Evolutionary conservation across 2,888 invertebrate species (phyloP).

Genomic region (Apomyelois bistriatella): DNA sequence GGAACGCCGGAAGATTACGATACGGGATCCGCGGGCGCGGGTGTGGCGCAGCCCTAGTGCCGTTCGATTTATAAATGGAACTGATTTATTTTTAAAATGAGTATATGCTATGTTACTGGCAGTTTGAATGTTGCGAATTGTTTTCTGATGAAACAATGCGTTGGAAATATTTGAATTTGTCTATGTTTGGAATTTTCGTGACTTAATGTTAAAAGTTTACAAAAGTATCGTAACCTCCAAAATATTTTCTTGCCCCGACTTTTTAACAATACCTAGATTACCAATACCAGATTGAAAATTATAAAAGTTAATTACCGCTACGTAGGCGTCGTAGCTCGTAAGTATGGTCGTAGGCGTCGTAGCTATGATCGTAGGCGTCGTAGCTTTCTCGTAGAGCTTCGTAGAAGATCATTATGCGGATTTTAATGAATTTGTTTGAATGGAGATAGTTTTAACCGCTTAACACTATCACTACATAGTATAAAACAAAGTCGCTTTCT

Average conservation of each 20-base stretch:
- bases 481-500: too few species aligned
- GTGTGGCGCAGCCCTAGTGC: slow-evolving; percentile 22
- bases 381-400: not conserved
- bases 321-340: not conserved
- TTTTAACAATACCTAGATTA: too few species aligned
- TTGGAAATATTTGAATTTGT: not conserved
- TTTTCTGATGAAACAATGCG: not conserved
- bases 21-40: slow-evolving; percentile 33
- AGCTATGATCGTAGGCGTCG: not conserved
- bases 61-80: slow-evolving; percentile 10
- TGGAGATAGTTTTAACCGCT: too few species aligned
- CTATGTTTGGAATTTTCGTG: not conserved
- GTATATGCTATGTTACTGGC: not conserved
- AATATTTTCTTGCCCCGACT: too few species aligned
- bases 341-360: not conserved
- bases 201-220: too few species aligned
- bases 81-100: slow-evolving; percentile 5
- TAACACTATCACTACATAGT: too few species aligned
- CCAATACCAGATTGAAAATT: too few species aligned
- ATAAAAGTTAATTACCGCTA: too few species aligned
- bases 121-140: slow-evolving; percentile 6
- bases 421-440: too few species aligned
- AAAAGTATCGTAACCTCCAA: too few species aligned
- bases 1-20: slow-evolving; percentile 49
- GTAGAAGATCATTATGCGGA: not conserved